Conservation (phyloP, 2,888 invertebrate species). For the Branchellion lobata region DNA sequence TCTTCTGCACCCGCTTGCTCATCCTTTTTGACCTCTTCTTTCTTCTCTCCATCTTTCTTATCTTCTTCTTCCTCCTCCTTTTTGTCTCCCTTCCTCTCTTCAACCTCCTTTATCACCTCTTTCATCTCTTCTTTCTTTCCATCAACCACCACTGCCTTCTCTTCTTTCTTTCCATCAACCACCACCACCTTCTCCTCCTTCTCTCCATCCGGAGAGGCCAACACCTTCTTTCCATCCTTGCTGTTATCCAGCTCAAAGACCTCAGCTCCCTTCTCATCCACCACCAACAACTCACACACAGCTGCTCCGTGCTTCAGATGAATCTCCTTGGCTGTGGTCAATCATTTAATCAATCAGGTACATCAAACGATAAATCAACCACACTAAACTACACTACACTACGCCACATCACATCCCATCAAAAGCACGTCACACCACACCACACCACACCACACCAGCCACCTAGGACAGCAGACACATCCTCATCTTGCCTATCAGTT, state of each 20-base stretch:
- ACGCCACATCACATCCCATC: no score
- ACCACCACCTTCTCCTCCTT: not conserved
- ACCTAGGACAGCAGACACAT: constrained; percentile 63
- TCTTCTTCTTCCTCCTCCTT: not conserved
- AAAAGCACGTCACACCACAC: no score
- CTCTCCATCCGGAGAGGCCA: not conserved
- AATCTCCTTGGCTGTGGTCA: constrained; percentile 75
- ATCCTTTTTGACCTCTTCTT: constrained; percentile 69
- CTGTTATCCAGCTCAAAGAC: constrained; percentile 50
- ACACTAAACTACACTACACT: no score
- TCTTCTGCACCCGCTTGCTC: no score
- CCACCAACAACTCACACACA: constrained; percentile 84
- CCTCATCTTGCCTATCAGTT: constrained; percentile 74
- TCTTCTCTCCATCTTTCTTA: not conserved
- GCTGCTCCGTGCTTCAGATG: constrained; percentile 94
- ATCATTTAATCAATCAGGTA: no score
- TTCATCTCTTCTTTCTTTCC: constrained; percentile 3
- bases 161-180: constrained; percentile 4
- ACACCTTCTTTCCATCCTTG: not conserved
- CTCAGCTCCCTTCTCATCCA: constrained; percentile 71
- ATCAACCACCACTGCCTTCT: not conserved
- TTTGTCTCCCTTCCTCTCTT: constrained; percentile 12
- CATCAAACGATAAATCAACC: no score
- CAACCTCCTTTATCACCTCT: constrained; percentile 13
- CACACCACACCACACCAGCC: no score